Base-by-base conservation (phyloP, 2,113 vertebrate genomes). In the Tympanuchus pallidicinctus region DNA sequence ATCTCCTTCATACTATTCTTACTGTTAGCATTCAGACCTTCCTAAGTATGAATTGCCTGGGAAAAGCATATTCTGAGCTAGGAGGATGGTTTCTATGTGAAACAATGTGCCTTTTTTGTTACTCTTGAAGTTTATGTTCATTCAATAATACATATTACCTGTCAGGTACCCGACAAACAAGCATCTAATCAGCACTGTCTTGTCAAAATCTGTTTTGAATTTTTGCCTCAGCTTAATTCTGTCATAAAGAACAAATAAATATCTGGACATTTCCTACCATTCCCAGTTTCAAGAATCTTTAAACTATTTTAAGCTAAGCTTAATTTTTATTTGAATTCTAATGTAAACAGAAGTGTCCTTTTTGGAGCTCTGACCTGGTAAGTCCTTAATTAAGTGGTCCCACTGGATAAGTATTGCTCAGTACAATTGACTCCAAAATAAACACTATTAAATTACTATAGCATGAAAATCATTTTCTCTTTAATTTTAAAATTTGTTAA, bases 401-500 rank as follows among this genome's bases (percentile, higher is more conserved):
- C 78, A 80, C 45, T 73, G 74, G 61, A 45, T 78, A 89, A 56
- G 67, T 80, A 66, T 2, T 80, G 67, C 64, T 82, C 45, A 76
- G 21, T 42, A 89, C 79, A 94, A 71, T 14, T 2, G 3, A 28
- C 22, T 90, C 42, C 19, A 77, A 91, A 93, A 91, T 48, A 75
- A 92, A 82, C 34, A 90, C 28, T 36, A 67, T 56, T 13, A 84
- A 96, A 89, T 87, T 69, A 82, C 42, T 56, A 50, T 38, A 66
- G 45, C 15, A 32, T 85, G 82, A 89, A 95, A 94, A 66, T 45
- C 4, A 56, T 82, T 48, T 82, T 82, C 8, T 38, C 22, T 34
- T 93, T 57, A 77, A 92, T 91, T 74, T 97, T 70, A 96, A 95
- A 90, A 87, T 91, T 65, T 71, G 6, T 20, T 92, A 17, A 28